These are phyloP conservation scores for Drosophila lacicola DNA, from an alignment of 2,888 invertebrate species.

Conservation along the genomic window DNA sequence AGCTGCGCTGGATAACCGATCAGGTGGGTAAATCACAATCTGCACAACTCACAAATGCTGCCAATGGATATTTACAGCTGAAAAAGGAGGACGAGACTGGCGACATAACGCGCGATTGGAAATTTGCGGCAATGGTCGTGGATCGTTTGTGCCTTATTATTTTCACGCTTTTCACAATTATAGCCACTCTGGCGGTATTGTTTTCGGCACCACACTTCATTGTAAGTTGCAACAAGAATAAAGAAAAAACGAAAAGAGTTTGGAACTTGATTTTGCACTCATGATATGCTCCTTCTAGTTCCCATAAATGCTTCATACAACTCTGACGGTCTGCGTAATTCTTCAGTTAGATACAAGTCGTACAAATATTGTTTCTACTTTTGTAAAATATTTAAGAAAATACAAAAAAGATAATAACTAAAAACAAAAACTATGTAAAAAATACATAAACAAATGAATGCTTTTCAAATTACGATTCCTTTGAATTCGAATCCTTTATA, in stretches of 20 bases:
- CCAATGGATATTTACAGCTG: conserved; percentile 86
- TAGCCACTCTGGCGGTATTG: conserved; percentile 97
- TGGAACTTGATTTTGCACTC: too few relatives aligned
- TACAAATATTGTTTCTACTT: conserved; percentile 70
- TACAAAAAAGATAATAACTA: neutral
- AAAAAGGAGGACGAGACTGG: conserved; percentile 97
- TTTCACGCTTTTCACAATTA: conserved; percentile 98
- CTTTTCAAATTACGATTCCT: conserved; percentile 46
- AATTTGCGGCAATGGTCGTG: conserved; percentile 99
- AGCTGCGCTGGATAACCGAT: conserved; percentile 96
- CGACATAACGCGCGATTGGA: conserved; percentile 98
- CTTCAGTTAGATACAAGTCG: conserved; percentile 53
- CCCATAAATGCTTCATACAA: conserved; percentile 69
- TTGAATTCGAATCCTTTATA: conserved; percentile 22
- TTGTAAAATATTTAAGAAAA: conserved; percentile 40
- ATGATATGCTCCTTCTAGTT: conserved; percentile 61
- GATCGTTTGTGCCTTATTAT: conserved; percentile 99
- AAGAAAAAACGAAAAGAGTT: too few relatives aligned
- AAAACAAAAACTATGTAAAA: conserved; percentile 36
- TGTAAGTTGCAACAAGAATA: conserved; percentile 86
- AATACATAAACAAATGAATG: conserved; percentile 53
- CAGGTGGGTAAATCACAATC: conserved; percentile 86
- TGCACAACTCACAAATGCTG: neutral
- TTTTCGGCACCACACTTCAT: conserved; percentile 98
- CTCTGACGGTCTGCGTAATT: conserved; percentile 32